Base-by-base conservation (phyloP, 1,140 invertebrate species). In the Calliphora vicina region DNA sequence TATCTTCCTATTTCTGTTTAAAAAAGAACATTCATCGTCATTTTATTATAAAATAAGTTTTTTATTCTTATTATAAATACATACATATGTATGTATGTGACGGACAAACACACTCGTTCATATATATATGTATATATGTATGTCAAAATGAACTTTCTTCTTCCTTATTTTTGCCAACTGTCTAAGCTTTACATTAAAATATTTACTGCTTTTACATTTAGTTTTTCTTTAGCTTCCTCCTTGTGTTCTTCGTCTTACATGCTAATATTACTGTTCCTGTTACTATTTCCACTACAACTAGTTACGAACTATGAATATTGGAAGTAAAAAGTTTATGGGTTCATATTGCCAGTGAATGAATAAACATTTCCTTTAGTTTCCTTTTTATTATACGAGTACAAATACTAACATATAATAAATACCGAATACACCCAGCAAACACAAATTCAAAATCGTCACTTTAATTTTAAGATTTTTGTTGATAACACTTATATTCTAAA, bases 331-430 rank as follows among this genome's bases (percentile, higher is more conserved):
- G 61, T 67, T 67, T 67, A 20, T 67, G 61, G 20, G 61, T 67
- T 67, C 61, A 67, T 67, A 23, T 67, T 67, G 61, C 20, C 9
- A 67, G 61, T 67, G 61, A 23, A 43, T 78, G 74, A 45, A 43
- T 78, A 78, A 78, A 78, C 74, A 78, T 78, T 78, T 78, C 74
- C 74, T n/a, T 43, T 20, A 78, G 74, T 78, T 78, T 78, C 35
- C n/a, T 78, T 76, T 76, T 76, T n/a, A 35, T 76, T 76, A 35
- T 35, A 35, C 5, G 10, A 35, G 10, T 35, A 35, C 5, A 35
- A 35, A 35, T 35, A 35, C 35, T 35, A 35, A 35, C 35, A 35
- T 35, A 35, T 35, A 35, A 35, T 35, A 35, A 35, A 10, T 35
- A 2, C 6, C 6, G 42, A 9, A 76, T 35, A 76, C 27, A 42